phyloP scores from a whole-genome alignment of 1,140 invertebrate species.

The Drosophila insularis region DNA sequence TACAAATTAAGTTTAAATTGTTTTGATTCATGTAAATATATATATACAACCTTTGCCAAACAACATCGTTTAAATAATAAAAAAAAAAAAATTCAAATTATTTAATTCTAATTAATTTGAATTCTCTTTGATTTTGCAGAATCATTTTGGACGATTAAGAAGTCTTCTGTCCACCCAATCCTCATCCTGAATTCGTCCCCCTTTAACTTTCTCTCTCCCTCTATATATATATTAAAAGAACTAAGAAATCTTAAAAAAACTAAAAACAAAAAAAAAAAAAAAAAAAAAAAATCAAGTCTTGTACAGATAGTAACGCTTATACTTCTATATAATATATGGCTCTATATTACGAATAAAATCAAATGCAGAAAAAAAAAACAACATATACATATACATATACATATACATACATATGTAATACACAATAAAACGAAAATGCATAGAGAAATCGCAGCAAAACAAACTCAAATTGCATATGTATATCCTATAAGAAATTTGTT shows the following conservation, averaged over 20 bases:
- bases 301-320: slow-evolving; percentile 76
- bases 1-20: too few species aligned
- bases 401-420: slow-evolving; percentile 46
- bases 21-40: too few species aligned
- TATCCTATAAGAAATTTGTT: slow-evolving; percentile 61
- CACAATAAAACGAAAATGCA: slow-evolving; percentile 22
- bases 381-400: slow-evolving; percentile 37
- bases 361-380: slow-evolving; percentile 21
- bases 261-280: background rate
- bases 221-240: background rate
- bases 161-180: slow-evolving; percentile 15
- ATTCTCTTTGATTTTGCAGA: slow-evolving; percentile 35
- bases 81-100: background rate
- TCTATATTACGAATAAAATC: slow-evolving; percentile 59
- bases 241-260: background rate
- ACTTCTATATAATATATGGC: slow-evolving; percentile 75
- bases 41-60: too few species aligned
- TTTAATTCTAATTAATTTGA: background rate
- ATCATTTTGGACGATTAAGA: slow-evolving; percentile 64
- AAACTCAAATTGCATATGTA: slow-evolving; percentile 43
- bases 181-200: slow-evolving; percentile 28
- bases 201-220: slow-evolving; percentile 44
- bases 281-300: slow-evolving; percentile 52
- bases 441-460: background rate
- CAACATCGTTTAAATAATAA: too few species aligned